Conservation (phyloP, 2,888 invertebrate species). For the Luffia ferchaultella region DNA sequence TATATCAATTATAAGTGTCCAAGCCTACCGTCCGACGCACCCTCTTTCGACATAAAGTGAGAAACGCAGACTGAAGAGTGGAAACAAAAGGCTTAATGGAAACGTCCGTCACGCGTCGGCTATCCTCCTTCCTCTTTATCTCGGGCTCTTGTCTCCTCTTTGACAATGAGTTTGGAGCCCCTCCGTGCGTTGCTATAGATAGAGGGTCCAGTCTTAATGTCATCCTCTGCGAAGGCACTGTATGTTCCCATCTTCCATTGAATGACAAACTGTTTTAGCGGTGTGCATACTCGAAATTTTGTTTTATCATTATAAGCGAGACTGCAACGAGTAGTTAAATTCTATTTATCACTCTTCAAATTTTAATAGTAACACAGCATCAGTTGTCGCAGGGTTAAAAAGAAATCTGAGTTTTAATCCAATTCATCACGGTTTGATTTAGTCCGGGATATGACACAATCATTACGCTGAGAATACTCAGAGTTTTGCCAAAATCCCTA, state of each 20-base stretch:
- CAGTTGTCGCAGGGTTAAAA: too few species aligned
- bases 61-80: slow-evolving; percentile 4
- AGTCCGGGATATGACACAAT: too few species aligned
- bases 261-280: neutral
- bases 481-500: too few species aligned
- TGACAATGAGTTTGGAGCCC: neutral
- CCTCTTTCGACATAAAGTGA: slow-evolving; percentile 11
- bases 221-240: neutral
- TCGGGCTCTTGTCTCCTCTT: neutral
- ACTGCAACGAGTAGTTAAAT: too few species aligned
- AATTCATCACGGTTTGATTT: too few species aligned
- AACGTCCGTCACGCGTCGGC: slow-evolving; percentile 19
- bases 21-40: neutral
- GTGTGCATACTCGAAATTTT: neutral
- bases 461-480: too few species aligned
- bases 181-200: neutral
- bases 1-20: too few species aligned
- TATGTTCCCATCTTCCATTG: neutral
- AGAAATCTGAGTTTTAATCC: too few species aligned
- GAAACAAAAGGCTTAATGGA: slow-evolving; percentile 25
- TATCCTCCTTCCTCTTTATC: neutral
- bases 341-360: too few species aligned
- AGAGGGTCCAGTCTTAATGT: neutral
- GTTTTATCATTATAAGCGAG: neutral
- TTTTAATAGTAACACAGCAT: too few species aligned